A percentile compares a stretch with the other conserved stretches of the same genome.
Evolutionary conservation across 2,797 vertebrate species (phyloP).

Genomic region (Amazonetta brasiliensis): DNA sequence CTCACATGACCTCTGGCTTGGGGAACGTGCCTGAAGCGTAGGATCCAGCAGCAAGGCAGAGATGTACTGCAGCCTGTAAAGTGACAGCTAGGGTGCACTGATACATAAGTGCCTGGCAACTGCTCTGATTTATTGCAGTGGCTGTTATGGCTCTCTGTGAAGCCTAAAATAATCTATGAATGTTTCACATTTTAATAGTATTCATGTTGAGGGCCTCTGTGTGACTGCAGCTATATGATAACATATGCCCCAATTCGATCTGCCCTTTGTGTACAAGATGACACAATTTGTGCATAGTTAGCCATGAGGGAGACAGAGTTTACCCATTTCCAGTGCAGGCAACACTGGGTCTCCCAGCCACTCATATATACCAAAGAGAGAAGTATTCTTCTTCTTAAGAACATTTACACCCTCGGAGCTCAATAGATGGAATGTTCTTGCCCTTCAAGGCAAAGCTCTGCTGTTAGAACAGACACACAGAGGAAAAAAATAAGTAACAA

Average conservation of each 20-base stretch:
- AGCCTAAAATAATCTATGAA: slow-evolving; percentile 65
- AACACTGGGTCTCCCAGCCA: neutral
- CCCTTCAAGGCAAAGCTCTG: slow-evolving; percentile 47
- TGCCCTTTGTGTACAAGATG: slow-evolving; percentile 52
- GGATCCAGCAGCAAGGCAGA: rapidly evolving
- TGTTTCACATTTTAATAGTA: slow-evolving; percentile 45
- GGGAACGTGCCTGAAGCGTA: rapidly evolving
- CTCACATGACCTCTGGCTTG: rapidly evolving
- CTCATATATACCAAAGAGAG: neutral
- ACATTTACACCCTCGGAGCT: slow-evolving; percentile 18
- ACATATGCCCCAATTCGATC: slow-evolving; percentile 45
- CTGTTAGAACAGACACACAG: slow-evolving; percentile 21
- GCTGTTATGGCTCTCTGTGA: slow-evolving; percentile 55
- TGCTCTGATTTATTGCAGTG: slow-evolving; percentile 56
- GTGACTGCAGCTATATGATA: slow-evolving; percentile 57
- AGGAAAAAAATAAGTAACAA: neutral
- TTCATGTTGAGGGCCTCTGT: slow-evolving; percentile 63
- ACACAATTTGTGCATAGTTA: slow-evolving; percentile 48
- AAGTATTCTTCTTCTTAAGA: slow-evolving; percentile 19
- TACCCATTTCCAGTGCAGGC: slow-evolving; percentile 28
- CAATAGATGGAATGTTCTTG: slow-evolving; percentile 43
- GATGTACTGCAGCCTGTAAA: slow-evolving; percentile 26
- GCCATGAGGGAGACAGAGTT: slow-evolving; percentile 55
- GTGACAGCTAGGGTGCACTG: slow-evolving; percentile 69
- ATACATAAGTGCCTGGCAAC: slow-evolving; percentile 64